Percentiles rank a stretch among this genome's conserved stretches.
These are phyloP conservation scores for Pseudochromis fuscus DNA, from an alignment of 2,797 vertebrate species.

Conservation along the genomic window DNA sequence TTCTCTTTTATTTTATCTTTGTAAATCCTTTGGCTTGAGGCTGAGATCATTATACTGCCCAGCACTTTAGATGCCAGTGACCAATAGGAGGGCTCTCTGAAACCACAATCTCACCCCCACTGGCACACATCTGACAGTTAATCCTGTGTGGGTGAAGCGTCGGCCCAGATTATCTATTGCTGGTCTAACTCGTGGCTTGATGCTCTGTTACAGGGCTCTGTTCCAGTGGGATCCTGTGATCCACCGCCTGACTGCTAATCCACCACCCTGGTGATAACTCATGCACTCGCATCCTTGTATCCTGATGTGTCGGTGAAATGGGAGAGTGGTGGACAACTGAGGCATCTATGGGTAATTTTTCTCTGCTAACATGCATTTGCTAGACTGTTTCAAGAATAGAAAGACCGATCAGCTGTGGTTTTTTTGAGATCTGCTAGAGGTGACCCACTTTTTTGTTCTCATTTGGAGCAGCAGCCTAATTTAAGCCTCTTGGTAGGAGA, in stretches of 20 bases:
- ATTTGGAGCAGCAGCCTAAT: slow-evolving; percentile 64
- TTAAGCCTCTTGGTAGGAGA: slow-evolving; percentile 25
- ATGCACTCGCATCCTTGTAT: slow-evolving; percentile 77
- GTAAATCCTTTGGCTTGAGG: slow-evolving; percentile 31
- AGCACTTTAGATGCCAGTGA: slow-evolving; percentile 33
- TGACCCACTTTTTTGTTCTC: slow-evolving; percentile 75
- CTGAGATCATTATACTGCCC: slow-evolving; percentile 30
- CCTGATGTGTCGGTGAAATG: slow-evolving; percentile 88
- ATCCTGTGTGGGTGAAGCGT: slow-evolving; percentile 76
- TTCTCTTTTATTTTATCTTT: slow-evolving; percentile 22
- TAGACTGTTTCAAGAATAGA: slow-evolving; percentile 41
- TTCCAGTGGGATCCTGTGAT: slow-evolving; percentile 75
- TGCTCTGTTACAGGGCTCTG: slow-evolving; percentile 85
- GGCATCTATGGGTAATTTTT: slow-evolving; percentile 86
- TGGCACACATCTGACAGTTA: slow-evolving; percentile 66
- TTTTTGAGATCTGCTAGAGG: slow-evolving; percentile 37
- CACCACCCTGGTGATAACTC: slow-evolving; percentile 62
- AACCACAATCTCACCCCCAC: slow-evolving; percentile 35
- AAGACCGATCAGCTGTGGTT: slow-evolving; percentile 18
- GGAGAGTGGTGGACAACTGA: slow-evolving; percentile 91
- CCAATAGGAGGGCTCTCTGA: slow-evolving; percentile 36
- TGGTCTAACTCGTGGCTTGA: slow-evolving; percentile 70
- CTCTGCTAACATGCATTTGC: slow-evolving; percentile 8
- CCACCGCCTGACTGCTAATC: slow-evolving; percentile 73
- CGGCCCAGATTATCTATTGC: slow-evolving; percentile 78